These are phyloP conservation scores for Pitangus sulphuratus DNA, from an alignment of 2,797 vertebrate genomes.

Conservation along the genomic window DNA sequence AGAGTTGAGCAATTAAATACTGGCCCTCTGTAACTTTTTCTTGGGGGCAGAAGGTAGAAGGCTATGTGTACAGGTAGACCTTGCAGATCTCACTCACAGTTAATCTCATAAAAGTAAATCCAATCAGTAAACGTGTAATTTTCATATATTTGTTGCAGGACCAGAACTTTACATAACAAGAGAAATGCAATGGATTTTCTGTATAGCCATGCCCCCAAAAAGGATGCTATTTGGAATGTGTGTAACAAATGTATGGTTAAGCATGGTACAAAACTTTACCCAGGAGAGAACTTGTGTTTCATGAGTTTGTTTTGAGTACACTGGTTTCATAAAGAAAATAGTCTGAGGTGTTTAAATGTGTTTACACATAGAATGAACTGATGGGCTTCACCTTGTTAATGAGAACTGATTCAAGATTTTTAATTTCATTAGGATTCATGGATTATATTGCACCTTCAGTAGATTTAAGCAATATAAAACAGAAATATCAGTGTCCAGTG, in stretches of 20 bases:
- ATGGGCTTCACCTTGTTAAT: neutral
- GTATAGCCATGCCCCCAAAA: accelerated
- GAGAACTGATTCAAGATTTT: neutral
- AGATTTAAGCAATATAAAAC: neutral
- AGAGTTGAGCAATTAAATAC: neutral
- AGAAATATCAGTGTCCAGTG: accelerated
- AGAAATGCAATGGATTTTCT: neutral
- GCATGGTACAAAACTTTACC: neutral
- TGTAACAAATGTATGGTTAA: neutral
- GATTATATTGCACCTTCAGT: neutral
- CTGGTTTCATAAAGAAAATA: neutral
- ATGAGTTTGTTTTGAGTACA: neutral
- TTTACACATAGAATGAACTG: neutral
- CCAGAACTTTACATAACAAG: neutral
- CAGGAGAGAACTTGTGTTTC: neutral
- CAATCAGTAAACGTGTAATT: neutral
- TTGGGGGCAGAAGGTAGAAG: neutral
- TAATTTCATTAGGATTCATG: neutral
- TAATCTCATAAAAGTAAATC: neutral
- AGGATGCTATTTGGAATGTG: accelerated
- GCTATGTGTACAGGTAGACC: accelerated
- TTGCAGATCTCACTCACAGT: neutral
- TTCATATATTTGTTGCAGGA: neutral
- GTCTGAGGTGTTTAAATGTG: neutral
- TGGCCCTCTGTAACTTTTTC: neutral